Percentiles rank a stretch among this genome's conserved stretches.
Evolutionary conservation across 1,140 invertebrate genomes (phyloP).

Genomic region (Meloidogyne chitwoodi): DNA sequence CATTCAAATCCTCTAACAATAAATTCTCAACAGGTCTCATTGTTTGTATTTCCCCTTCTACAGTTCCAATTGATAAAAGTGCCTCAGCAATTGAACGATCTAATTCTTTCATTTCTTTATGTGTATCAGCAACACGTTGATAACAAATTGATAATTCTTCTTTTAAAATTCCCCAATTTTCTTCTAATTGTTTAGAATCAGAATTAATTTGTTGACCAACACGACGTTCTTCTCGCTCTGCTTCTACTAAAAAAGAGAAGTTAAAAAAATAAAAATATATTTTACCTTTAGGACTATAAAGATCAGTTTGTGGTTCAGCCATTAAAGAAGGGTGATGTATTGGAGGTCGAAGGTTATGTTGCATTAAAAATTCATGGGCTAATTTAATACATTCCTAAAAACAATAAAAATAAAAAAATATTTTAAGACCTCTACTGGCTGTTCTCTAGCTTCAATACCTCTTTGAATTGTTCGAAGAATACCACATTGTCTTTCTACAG

Average conservation of each 20-base stretch:
- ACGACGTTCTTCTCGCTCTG: conserved; percentile 50
- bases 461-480: conserved; percentile 38
- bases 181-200: conserved; percentile 48
- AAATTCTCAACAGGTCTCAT: conserved; percentile 51
- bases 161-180: conserved; percentile 46
- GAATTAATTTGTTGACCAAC: conserved; percentile 54
- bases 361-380: conserved; percentile 54
- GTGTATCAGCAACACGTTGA: conserved; percentile 38
- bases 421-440: conserved; percentile 31
- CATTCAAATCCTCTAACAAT: conserved; percentile 50
- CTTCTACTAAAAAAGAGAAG: conserved; percentile 34
- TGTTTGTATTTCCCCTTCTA: conserved; percentile 50
- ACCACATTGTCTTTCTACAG: conserved; percentile 46
- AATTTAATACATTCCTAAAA: conserved; percentile 39
- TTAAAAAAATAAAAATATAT: not conserved
- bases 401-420: not conserved
- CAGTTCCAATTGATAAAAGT: conserved; percentile 41
- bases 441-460: conserved; percentile 47
- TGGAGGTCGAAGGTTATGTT: conserved; percentile 54
- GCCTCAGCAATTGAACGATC: conserved; percentile 53
- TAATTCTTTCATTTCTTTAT: conserved; percentile 52
- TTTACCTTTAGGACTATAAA: conserved; percentile 1
- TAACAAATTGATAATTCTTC: conserved; percentile 41
- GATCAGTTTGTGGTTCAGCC: not conserved
- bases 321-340: conserved; percentile 34